A percentile compares a stretch with the other conserved stretches of the same genome.
Evolutionary conservation across 2,113 vertebrate species (phyloP).

Genomic region (Antechinus flavipes): DNA sequence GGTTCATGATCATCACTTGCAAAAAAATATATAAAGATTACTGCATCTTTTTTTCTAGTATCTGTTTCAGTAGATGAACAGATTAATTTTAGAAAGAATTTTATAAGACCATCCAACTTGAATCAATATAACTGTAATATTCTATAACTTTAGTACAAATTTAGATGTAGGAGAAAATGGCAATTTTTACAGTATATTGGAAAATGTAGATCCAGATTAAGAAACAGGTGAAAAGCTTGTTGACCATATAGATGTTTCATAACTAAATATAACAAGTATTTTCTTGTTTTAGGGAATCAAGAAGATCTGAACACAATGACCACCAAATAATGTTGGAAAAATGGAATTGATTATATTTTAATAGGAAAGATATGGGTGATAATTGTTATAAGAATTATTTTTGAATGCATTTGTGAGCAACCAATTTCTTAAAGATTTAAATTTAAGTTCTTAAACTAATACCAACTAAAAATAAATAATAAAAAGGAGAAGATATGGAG

Average conservation of each 20-base stretch:
- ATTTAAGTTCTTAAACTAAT: background rate
- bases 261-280: background rate
- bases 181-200: background rate
- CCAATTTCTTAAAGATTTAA: background rate
- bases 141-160: background rate
- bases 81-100: background rate
- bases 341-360: background rate
- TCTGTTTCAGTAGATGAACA: background rate
- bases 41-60: background rate
- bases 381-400: background rate
- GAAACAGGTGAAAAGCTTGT: background rate
- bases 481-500: background rate
- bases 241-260: background rate
- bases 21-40: background rate
- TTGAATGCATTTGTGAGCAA: background rate
- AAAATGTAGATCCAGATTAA: background rate
- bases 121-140: background rate
- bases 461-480: background rate
- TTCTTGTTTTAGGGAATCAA: background rate
- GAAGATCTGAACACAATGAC: background rate
- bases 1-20: background rate
- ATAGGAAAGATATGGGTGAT: background rate
- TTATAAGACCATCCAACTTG: background rate
- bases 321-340: background rate
- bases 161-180: background rate